Evolutionary conservation across 2,797 vertebrate species (phyloP).

Genomic region (Babyrousa celebensis): DNA sequence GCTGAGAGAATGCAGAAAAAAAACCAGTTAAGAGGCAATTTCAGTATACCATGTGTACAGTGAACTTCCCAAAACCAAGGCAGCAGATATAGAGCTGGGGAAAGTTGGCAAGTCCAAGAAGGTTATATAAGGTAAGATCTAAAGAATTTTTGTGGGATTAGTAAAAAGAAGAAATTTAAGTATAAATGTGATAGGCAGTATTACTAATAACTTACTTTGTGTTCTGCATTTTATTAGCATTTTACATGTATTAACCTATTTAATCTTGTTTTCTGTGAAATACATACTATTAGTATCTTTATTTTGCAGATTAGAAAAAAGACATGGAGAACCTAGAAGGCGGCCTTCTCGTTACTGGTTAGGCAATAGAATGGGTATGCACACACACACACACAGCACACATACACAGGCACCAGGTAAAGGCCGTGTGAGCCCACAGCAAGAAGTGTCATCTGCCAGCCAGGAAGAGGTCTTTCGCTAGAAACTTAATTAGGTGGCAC

Average conservation of each 20-base stretch:
- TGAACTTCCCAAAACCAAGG: background rate
- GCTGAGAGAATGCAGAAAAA: background rate
- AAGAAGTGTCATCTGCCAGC: background rate
- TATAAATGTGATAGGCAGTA: background rate
- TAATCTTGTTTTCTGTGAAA: background rate
- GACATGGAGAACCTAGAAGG: background rate
- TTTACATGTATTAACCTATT: background rate
- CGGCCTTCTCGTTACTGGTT: background rate
- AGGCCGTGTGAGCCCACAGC: background rate
- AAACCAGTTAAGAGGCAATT: background rate
- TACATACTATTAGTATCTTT: background rate
- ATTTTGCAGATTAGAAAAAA: background rate
- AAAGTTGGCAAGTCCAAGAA: background rate
- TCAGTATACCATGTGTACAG: background rate
- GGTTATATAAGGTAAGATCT: background rate
- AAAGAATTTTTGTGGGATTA: background rate
- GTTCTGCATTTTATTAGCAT: background rate
- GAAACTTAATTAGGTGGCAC: background rate
- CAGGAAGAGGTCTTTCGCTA: background rate
- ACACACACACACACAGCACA: background rate
- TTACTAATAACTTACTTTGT: background rate
- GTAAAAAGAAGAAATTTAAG: background rate
- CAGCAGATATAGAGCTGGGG: background rate
- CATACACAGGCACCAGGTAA: background rate
- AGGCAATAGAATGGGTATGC: background rate